Evolutionary conservation across 2,888 invertebrate genomes (phyloP), one percentile per base, ranked within the genome.

Genomic region (Perdita meconis): DNA sequence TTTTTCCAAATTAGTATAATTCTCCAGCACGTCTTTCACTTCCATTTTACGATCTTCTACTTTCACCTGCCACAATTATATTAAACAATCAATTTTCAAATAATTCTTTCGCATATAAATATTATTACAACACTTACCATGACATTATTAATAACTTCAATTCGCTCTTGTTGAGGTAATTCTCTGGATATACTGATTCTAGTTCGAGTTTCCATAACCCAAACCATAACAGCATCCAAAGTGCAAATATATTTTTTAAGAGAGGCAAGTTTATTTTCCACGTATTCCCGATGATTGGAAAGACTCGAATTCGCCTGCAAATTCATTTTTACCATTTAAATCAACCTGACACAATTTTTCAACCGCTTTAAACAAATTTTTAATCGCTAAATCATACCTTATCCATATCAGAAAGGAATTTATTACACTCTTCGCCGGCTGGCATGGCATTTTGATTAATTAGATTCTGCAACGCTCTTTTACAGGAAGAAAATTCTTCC

Each of bases 1-100:
- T 82, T 93, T 93, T 78, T 95, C 95, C 86, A 95, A 91, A 91
- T 95, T 94, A 65, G 94, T 94, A 91, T 94, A 95, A 91, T 95
- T 95, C 89, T 95, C 95, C 56, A 95, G 88, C 53, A 95, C 93
- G 84, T 95, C 95, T 84, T 94, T 94, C 47, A 95, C 93, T 88
- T 95, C 95, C 75, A 93, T 92, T 88, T 94, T 94, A 61, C 93
- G 94, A 84, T 95, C 95, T 73, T 91, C 89, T 13, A 94, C 93
- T 50, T 91, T 89, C 3, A 88, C 91, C 94, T 94, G 86, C 4
- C 70, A 80, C 19, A 53, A 47, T 16, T 55, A 47, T 4, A 5
- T 50, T 19, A 40, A 38, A 59, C 26, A 10, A 22, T 55, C 42
- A n/a, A 24, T 16, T 56, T 13, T 22, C 8, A 4, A n/a, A 16